phyloP scores from a whole-genome alignment of 2,113 vertebrate genomes.

The Forbesichthys papilliferus region DNA sequence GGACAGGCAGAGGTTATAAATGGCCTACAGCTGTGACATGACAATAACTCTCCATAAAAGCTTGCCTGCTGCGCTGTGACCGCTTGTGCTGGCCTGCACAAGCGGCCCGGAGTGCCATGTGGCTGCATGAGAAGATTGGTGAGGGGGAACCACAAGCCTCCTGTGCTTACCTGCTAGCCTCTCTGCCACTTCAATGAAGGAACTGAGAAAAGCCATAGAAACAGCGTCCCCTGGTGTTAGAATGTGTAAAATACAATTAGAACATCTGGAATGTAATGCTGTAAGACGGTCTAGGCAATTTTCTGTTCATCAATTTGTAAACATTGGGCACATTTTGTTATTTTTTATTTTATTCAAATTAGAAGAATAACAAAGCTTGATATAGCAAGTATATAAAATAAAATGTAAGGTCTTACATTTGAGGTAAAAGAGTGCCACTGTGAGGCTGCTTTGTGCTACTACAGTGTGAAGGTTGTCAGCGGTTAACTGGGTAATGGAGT shows the following conservation, averaged over 20 bases:
- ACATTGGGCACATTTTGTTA: too few species aligned
- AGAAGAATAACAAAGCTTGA: too few species aligned
- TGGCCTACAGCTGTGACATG: too few species aligned
- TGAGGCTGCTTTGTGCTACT: conserved; percentile 59
- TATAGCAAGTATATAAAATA: too few species aligned
- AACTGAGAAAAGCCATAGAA: conserved; percentile 82
- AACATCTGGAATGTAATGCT: background rate
- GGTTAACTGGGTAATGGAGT: conserved; percentile 77
- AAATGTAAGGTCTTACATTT: conserved; percentile 80
- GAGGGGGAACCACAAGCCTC: background rate
- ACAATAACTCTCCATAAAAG: too few species aligned
- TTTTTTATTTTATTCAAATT: too few species aligned
- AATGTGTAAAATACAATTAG: conserved; percentile 31
- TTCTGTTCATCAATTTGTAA: too few species aligned
- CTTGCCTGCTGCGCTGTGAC: too few species aligned
- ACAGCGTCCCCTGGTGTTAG: conserved; percentile 87
- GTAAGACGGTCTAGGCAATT: background rate
- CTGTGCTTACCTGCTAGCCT: conserved; percentile 80
- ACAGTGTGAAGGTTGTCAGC: conserved; percentile 78
- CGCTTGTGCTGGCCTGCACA: too few species aligned
- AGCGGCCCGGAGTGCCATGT: too few species aligned
- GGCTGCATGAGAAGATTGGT: background rate
- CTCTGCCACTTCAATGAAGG: conserved; percentile 80
- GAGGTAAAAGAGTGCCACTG: conserved; percentile 87
- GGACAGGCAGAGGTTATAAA: too few species aligned